phyloP scores from a whole-genome alignment of 2,888 invertebrate species.

The Noctua janthe region DNA sequence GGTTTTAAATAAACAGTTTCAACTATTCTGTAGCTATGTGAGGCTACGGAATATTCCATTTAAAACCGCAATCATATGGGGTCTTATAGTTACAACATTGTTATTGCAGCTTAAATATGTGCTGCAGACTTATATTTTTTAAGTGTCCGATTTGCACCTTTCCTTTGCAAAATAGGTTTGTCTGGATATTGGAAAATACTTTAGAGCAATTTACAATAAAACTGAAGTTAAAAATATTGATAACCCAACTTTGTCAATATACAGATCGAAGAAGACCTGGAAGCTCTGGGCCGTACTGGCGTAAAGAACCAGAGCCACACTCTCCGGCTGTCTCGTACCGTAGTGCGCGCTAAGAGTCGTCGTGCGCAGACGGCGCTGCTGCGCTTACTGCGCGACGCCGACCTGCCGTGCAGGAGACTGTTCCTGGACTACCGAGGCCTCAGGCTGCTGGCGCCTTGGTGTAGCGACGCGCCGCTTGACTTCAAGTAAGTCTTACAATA shows the following conservation, averaged over 20 bases:
- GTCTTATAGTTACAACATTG: neutral
- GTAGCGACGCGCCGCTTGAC: slow-evolving; percentile 92
- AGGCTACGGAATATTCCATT: neutral
- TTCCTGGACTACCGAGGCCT: slow-evolving; percentile 98
- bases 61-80: neutral
- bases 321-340: slow-evolving; percentile 96
- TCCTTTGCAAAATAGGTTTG: neutral
- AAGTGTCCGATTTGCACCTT: too few relatives aligned
- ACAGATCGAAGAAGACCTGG: slow-evolving; percentile 96
- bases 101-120: neutral
- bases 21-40: too few relatives aligned
- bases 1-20: neutral
- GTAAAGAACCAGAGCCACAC: slow-evolving; percentile 97
- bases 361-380: slow-evolving; percentile 94
- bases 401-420: slow-evolving; percentile 95
- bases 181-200: neutral
- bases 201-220: neutral
- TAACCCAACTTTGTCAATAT: neutral
- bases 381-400: slow-evolving; percentile 94
- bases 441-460: slow-evolving; percentile 97
- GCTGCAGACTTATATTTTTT: neutral
- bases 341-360: slow-evolving; percentile 97
- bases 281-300: slow-evolving; percentile 94
- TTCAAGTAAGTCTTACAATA: slow-evolving; percentile 77
- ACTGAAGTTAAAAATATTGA: neutral